Base-by-base conservation (phyloP, 92 coral and sea anemone genomes). In the Palythoa heliodiscus region DNA sequence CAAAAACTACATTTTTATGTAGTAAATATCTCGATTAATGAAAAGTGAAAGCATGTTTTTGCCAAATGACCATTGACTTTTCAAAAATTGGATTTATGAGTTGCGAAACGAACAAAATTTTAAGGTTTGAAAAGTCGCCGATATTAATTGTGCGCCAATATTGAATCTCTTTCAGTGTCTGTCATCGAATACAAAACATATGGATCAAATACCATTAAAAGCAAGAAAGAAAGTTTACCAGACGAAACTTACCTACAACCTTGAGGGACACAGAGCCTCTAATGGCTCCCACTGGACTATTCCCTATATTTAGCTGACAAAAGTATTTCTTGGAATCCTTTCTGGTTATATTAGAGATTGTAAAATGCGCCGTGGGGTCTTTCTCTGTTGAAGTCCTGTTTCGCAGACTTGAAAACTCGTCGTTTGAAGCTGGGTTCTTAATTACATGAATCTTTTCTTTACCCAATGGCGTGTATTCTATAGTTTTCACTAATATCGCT, bases 361-460 rank as follows among this genome's bases (percentile, higher is more conserved):
- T 80, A 63, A 80, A 80, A 11, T 68, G 84, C 8, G 84, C 84
- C 24, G 57, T 14, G 20, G 63, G 22, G 72, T 80, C 47, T 12
- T 29, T 80, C 40, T 39, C 74, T 43, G 84, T 22, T 24, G 84
- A 80, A 47, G 39, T 80, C 39, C 84, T 80, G 72, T 43, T 14
- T 67, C 84, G 84, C 13, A 64, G 70, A 48, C 72, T 78, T 43
- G 83, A 78, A 68, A 78, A 78, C 38, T 63, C 83, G 52, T 67
- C 72, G 29, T 80, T 43, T 29, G 75, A 80, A 66, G 60, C 84
- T 22, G 84, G 73, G 37, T 80, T 80, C n/a, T 80, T 67, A n/a
- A 80, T 43, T 64, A 80, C 47, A 4, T 7, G 23, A 10, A 64
- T 38, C 23, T 38, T 20, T 5, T 25, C 12, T 80, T 66, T 39